Evolutionary conservation across 1,140 invertebrate genomes (phyloP), one percentile per base, ranked within the genome.

Genomic region (Brachionus rotundiformis): DNA sequence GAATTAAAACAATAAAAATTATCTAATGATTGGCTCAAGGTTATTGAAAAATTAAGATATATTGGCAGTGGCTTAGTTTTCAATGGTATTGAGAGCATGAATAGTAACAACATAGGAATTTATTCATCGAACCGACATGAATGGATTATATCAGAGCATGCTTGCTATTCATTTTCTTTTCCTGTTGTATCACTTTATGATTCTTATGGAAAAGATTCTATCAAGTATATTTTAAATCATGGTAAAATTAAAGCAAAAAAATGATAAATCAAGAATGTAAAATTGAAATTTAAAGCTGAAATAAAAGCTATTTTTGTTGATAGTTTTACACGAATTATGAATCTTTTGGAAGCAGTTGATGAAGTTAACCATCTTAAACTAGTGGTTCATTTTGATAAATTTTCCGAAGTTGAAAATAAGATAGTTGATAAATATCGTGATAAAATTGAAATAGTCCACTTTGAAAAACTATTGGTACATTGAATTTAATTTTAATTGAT

Each of bases 101-200:
- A 79, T 61, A 54, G 19, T 10, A 79, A 19, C 8, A 54, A 39
- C n/a, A 79, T 79, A 25, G 76, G 76, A n/a, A 79, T 79, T 0
- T 79, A 79, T 63, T 54, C 76, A 3, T 79, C 76, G 2, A 79
- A 79, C 31, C 49, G 76, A 59, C 33, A 54, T 31, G 76, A 79
- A 79, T 79, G 76, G 76, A 59, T 79, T n/a, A 79, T 79, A 23
- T 16, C 76, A 3, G 76, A 79, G 27, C 76, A 79, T 41, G 76
- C 76, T 8, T 59, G 76, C 25, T 79, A 79, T 39, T 19, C 76
- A 59, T 79, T 79, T 41, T 59, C 47, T 23, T 25, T 59, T 61
- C 44, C 76, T 31, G 76, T 79, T 16, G 76, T 79, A 2, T 79
- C 47, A 6, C 23, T 79, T 11, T 79, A 79, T 41, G 76, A 79